Conservation (phyloP, 1,140 invertebrate species). For the Physella acuta region DNA sequence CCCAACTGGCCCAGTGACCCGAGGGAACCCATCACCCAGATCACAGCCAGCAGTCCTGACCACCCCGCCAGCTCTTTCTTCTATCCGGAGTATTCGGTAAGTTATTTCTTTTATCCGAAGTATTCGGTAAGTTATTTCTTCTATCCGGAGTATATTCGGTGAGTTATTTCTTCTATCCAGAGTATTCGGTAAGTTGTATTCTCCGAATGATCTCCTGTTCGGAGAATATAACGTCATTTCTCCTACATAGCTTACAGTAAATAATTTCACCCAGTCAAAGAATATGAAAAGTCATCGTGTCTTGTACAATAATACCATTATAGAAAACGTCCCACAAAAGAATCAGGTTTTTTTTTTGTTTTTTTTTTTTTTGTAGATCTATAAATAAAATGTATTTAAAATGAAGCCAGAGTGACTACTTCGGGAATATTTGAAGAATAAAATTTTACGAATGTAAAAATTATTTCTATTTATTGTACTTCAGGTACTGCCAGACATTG, state of each 20-base stretch:
- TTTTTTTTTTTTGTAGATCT: too few species aligned
- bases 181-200: too few species aligned
- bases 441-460: too few species aligned
- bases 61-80: slow-evolving; percentile 49
- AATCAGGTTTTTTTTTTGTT: background rate
- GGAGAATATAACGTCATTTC: background rate
- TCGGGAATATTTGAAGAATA: too few species aligned
- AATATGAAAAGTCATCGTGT: background rate
- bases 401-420: too few species aligned
- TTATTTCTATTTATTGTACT: too few species aligned
- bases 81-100: slow-evolving; percentile 39
- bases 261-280: background rate
- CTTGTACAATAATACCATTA: background rate
- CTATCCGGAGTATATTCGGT: slow-evolving; percentile 39
- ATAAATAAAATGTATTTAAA: too few species aligned
- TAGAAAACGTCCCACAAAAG: background rate
- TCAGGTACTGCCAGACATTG: too few species aligned
- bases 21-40: slow-evolving; percentile 34
- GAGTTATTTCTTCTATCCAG: slow-evolving; percentile 40
- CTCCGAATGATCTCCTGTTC: too few species aligned
- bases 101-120: slow-evolving; percentile 43
- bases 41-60: slow-evolving; percentile 36
- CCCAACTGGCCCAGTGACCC: slow-evolving; percentile 47
- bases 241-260: background rate
- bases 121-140: slow-evolving; percentile 40